These are phyloP conservation scores for Apodemia duryi DNA, from an alignment of 2,888 invertebrate species.

Conservation along the genomic window DNA sequence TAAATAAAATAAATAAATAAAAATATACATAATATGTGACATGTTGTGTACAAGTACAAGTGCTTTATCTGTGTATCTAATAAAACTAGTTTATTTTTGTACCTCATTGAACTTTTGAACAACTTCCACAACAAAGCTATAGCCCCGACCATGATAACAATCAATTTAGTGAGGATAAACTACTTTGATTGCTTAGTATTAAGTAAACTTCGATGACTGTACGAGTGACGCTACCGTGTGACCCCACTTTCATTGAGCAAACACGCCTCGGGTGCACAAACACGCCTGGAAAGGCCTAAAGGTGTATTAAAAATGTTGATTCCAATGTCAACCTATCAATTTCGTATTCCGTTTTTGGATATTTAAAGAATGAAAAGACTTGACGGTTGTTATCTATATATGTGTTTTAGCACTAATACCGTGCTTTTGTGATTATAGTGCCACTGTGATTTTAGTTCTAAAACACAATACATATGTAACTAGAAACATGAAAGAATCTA, in stretches of 20 bases:
- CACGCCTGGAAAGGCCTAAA: slow-evolving; percentile 21
- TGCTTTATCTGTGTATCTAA: too few relatives aligned
- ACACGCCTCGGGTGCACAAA: slow-evolving; percentile 34
- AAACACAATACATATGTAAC: too few relatives aligned
- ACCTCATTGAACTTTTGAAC: too few relatives aligned
- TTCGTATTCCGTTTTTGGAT: background rate
- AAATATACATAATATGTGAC: too few relatives aligned
- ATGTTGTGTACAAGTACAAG: too few relatives aligned
- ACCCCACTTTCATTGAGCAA: slow-evolving; percentile 53
- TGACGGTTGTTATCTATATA: background rate
- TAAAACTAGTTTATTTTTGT: too few relatives aligned
- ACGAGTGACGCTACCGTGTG: slow-evolving; percentile 36
- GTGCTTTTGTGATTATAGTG: too few relatives aligned
- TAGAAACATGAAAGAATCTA: too few relatives aligned
- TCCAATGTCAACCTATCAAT: slow-evolving; percentile 8
- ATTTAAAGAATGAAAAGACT: background rate
- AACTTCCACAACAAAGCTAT: too few relatives aligned
- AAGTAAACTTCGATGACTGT: background rate
- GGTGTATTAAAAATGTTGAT: slow-evolving; percentile 9
- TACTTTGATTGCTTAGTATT: background rate
- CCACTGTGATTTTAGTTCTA: too few relatives aligned
- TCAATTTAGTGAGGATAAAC: background rate
- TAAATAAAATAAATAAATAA: too few relatives aligned
- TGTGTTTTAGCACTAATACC: too few relatives aligned
- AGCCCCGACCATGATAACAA: background rate